Evolutionary conservation across 2,113 vertebrate genomes (phyloP), one percentile per base, ranked within the genome.

Genomic region (Zeus faber): DNA sequence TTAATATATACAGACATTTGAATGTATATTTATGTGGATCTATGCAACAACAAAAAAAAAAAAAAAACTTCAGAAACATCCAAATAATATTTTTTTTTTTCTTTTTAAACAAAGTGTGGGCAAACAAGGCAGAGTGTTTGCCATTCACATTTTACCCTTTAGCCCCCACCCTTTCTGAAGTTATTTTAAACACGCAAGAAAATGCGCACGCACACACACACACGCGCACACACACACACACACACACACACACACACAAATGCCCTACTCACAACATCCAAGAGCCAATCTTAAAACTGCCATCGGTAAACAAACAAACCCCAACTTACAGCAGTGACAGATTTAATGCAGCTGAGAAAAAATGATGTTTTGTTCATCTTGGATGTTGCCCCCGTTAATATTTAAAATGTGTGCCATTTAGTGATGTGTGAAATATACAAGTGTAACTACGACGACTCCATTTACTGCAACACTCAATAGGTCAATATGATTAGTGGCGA

Each of bases 291-390:
- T 80, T 75, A 65, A 79, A 79, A 86, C 68, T 70, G 76, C 79
- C 71, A 72, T 81, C 84, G 80, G 74, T 84, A 80, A 82, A 86
- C 85, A 79, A 84, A 89, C 79, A 76, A 80, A 88, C 89, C 88
- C 87, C 87, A 89, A 90, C 87, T 88, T 91, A 90, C 86, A 89
- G 87, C 83, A 87, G 87, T 87, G 80, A 85, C 71, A 80, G 55
- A 85, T 57, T 39, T 61, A 64, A 82, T 70, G 79, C 72, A 74
- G 64, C 72, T 73, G 76, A 70, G 54, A 54, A 39, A 54, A 70
- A 70, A 67, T 65, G n/a, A 57, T 17, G 31, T 67, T 70, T 33
- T 65, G 74, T 69, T 78, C 49, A 67, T 62, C 54, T 56, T 59
- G 52, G 68, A 67, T 31, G 67, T 49, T 27, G 51, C 46, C 49